These are phyloP conservation scores for Trissolcus basalis DNA, from an alignment of 1,140 invertebrate species.

Conservation along the genomic window DNA sequence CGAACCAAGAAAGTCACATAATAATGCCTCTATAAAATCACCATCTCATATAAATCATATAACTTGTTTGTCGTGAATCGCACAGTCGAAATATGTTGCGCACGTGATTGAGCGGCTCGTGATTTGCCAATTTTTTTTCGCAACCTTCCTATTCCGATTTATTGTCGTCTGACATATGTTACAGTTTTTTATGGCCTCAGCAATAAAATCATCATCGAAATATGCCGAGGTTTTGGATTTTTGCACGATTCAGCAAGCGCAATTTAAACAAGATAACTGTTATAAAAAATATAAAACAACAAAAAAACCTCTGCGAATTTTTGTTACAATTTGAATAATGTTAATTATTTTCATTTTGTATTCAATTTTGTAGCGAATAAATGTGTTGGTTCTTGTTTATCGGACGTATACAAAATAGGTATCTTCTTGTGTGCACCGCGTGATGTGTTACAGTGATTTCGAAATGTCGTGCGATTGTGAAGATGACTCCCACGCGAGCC, in stretches of 20 bases:
- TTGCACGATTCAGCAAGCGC: constrained; percentile 11
- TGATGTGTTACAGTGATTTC: constrained; percentile 27
- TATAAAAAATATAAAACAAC: background rate
- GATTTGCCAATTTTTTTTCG: constrained; percentile 17
- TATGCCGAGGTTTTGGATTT: constrained; percentile 6
- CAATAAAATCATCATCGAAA: constrained; percentile 10
- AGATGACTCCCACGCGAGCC: constrained; percentile 32
- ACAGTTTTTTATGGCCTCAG: constrained; percentile 17
- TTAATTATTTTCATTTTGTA: too few relatives aligned
- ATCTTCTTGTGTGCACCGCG: constrained; percentile 14
- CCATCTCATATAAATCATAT: constrained; percentile 22
- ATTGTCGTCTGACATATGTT: constrained; percentile 25
- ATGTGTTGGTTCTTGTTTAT: too few relatives aligned
- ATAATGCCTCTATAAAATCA: constrained; percentile 19
- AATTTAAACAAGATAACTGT: background rate
- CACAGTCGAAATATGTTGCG: constrained; percentile 12
- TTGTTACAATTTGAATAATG: too few relatives aligned
- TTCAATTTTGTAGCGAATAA: too few relatives aligned
- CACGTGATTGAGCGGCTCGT: constrained; percentile 14
- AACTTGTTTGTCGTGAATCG: constrained; percentile 24
- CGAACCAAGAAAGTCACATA: constrained; percentile 11
- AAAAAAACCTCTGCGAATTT: too few relatives aligned
- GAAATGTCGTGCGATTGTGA: constrained; percentile 25
- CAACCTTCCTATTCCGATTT: constrained; percentile 13
- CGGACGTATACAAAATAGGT: constrained; percentile 12